Percentiles rank a stretch among this genome's conserved stretches.
Conservation (phyloP, 2,113 vertebrate species). For the Toxostoma redivivum region DNA sequence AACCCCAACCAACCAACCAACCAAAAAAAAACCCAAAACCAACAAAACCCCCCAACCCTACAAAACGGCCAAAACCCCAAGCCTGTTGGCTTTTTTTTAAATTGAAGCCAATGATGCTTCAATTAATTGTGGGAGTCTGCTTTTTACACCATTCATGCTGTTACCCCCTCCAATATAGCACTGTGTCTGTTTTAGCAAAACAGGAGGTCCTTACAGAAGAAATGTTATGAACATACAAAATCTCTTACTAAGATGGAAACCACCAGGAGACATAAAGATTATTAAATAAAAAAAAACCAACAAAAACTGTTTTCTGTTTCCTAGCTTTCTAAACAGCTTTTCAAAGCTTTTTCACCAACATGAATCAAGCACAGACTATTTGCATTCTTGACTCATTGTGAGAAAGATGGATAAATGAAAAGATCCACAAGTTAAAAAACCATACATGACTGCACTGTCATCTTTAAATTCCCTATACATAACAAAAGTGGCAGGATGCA, state of each 20-base stretch:
- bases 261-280: neutral
- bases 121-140: neutral
- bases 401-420: neutral
- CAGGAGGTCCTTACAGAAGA: neutral
- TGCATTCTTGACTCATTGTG: neutral
- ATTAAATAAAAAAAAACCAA: neutral
- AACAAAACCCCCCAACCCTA: too few species aligned
- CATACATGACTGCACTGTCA: neutral
- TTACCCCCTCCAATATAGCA: neutral
- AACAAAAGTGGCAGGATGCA: slow-evolving; percentile 21
- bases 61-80: accelerated
- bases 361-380: neutral
- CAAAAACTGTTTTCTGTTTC: neutral
- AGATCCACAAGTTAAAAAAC: neutral
- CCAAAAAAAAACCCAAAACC: too few species aligned
- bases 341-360: neutral
- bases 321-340: neutral
- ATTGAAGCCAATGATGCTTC: neutral
- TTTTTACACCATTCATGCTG: neutral
- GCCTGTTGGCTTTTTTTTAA: neutral
- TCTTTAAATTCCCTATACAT: neutral
- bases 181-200: neutral
- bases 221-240: neutral
- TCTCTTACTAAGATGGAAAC: neutral
- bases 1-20: too few species aligned